Base-by-base conservation (phyloP, 92 coral and sea anemone genomes). In the Pocillopora grandis region DNA sequence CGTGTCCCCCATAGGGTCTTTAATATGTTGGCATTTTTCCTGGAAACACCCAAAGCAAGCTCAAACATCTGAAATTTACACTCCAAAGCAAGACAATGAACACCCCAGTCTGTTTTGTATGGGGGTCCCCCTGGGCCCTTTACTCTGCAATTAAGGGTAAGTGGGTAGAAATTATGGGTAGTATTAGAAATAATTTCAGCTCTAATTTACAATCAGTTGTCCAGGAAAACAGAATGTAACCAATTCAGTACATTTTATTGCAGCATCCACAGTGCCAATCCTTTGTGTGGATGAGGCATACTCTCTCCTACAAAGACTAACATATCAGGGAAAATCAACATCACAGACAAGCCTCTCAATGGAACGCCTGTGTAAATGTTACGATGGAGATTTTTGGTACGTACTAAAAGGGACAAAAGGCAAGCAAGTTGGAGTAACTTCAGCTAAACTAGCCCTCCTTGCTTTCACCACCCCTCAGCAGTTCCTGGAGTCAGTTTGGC, bases 381-480 rank as follows among this genome's bases (percentile, higher is more conserved):
- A 69, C 18, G 73, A 69, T 69, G 73, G 55, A 20, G 90, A 93
- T 31, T 86, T 86, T 66, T 90, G 94, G 97, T 93, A 88, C 63
- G 80, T 85, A 8, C 49, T 93, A 16, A 93, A 88, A 71, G 94
- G 94, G 9, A 85, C 72, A 69, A 90, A 92, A 36, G 90, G 90
- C 56, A 88, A 88, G 57, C 79, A 83, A 71, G 76, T 49, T 56
- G 92, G 93, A 0, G 85, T 90, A 2, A 68, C 96, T 16, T 87
- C 91, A 12, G 87, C 95, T 18, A 86, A 86, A 37, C 82, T 83
- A 12, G 72, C 89, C 17, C 55, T 89, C 27, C 67, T 86, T 3
- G 93, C 88, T 0, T 90, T 84, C 61, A 89, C 90, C 2, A 81
- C 95, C 9, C 18, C 21, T 63, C 67, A 63, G 67, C 49, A 42